Evolutionary conservation across 2,888 invertebrate genomes (phyloP).

Genomic region (Megamerina dolium): DNA sequence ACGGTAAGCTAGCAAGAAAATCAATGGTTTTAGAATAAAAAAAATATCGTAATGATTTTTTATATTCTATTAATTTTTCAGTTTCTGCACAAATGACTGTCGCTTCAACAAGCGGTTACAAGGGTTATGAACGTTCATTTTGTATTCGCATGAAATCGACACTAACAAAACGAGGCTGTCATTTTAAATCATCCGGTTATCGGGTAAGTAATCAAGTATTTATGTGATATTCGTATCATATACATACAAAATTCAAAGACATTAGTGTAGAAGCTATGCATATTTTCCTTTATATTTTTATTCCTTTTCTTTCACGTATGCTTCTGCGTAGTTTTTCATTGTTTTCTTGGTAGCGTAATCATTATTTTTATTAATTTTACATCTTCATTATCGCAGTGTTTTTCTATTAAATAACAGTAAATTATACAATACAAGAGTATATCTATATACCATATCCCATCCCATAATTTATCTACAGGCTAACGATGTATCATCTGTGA

Average conservation of each 20-base stretch:
- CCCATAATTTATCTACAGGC: conserved; percentile 50
- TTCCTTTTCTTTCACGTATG: conserved; percentile 4
- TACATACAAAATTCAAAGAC: too few species aligned
- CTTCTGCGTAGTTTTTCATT: conserved; percentile 2
- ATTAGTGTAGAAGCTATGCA: conserved; percentile 1
- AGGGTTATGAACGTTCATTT: conserved; percentile 86
- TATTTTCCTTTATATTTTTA: background rate
- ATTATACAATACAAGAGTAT: background rate
- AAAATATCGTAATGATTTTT: too few species aligned
- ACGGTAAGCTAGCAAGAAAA: conserved; percentile 71
- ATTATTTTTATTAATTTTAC: too few species aligned
- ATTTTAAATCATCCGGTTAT: conserved; percentile 93
- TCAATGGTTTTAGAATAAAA: too few species aligned
- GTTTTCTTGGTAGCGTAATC: conserved; percentile 3
- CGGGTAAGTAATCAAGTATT: conserved; percentile 68
- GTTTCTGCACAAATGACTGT: conserved; percentile 81
- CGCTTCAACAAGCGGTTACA: conserved; percentile 64
- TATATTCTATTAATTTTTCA: conserved; percentile 42
- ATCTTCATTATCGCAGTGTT: conserved; percentile 6
- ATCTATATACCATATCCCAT: conserved; percentile 39
- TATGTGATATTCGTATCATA: background rate
- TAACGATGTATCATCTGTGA: conserved; percentile 47
- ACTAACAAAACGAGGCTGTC: conserved; percentile 92
- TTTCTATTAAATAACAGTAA: background rate
- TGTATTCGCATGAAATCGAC: conserved; percentile 98